These are phyloP conservation scores for Chrysolina oricalcia DNA, from an alignment of 2,888 invertebrate genomes.

Conservation along the genomic window DNA sequence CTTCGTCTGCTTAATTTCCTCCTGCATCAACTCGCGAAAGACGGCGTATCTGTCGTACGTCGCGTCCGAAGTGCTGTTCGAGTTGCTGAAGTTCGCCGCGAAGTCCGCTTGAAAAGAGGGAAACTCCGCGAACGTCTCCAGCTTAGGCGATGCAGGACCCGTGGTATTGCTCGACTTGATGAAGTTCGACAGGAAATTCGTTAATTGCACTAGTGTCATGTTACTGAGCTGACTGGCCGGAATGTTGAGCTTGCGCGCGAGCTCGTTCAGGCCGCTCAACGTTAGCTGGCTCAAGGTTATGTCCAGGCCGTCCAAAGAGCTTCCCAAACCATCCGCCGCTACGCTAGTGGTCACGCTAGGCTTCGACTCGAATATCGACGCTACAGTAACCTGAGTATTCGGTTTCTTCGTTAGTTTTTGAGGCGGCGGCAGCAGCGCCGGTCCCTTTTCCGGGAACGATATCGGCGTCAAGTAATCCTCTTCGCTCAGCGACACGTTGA, in stretches of 20 bases:
- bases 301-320: conserved; percentile 75
- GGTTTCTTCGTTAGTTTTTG: conserved; percentile 63
- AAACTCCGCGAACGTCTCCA: conserved; percentile 61
- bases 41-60: conserved; percentile 89
- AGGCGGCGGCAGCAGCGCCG: conserved; percentile 73
- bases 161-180: conserved; percentile 67
- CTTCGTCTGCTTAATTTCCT: conserved; percentile 79
- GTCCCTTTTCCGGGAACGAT: conserved; percentile 50
- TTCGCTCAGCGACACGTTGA: conserved; percentile 64
- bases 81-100: conserved; percentile 80
- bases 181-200: conserved; percentile 82
- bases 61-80: conserved; percentile 67
- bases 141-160: conserved; percentile 45
- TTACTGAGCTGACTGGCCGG: conserved; percentile 86
- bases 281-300: conserved; percentile 89
- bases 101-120: conserved; percentile 80
- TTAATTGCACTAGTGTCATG: conserved; percentile 90
- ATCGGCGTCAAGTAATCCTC: conserved; percentile 83
- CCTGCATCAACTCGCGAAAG: conserved; percentile 87
- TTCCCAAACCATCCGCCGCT: conserved; percentile 64
- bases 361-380: background rate
- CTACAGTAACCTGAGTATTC: conserved; percentile 40
- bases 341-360: background rate
- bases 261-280: conserved; percentile 86
- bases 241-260: conserved; percentile 84